A percentile compares a stretch with the other conserved stretches of the same genome.
phyloP scores from a whole-genome alignment of 2,113 vertebrate species.

The Ptilorrhoa leucosticta region DNA sequence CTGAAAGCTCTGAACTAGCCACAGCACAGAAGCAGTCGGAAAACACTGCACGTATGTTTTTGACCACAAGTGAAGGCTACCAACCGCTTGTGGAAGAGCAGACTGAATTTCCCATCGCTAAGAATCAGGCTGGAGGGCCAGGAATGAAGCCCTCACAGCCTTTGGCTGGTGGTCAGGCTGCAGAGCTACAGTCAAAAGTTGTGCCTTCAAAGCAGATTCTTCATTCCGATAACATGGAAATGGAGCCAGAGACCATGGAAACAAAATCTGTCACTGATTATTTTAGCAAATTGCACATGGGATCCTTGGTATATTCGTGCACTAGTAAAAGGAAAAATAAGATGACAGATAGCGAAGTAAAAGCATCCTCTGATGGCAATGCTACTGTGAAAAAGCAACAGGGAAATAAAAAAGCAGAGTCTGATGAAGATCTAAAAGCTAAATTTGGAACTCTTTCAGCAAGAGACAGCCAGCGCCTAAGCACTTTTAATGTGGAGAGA shows the following conservation, averaged over 20 bases:
- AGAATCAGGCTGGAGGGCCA: slow-evolving; percentile 64
- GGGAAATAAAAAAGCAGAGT: slow-evolving; percentile 70
- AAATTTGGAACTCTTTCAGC: slow-evolving; percentile 85
- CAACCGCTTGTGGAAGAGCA: slow-evolving; percentile 85
- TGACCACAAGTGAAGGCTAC: slow-evolving; percentile 84
- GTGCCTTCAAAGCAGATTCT: slow-evolving; percentile 90
- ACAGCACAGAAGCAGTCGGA: slow-evolving; percentile 91
- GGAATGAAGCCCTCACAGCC: slow-evolving; percentile 73
- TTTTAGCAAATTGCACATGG: slow-evolving; percentile 93
- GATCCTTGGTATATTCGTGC: slow-evolving; percentile 83
- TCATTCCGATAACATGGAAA: slow-evolving; percentile 91
- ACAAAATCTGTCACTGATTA: slow-evolving; percentile 96
- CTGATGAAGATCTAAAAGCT: slow-evolving; percentile 78
- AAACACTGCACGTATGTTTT: slow-evolving; percentile 85
- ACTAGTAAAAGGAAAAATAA: slow-evolving; percentile 87
- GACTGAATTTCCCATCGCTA: slow-evolving; percentile 77
- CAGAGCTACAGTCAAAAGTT: slow-evolving; percentile 82
- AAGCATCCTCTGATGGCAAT: slow-evolving; percentile 68
- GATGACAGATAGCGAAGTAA: slow-evolving; percentile 74
- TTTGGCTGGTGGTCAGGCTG: slow-evolving; percentile 67
- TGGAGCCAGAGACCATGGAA: slow-evolving; percentile 98
- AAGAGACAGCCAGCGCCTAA: slow-evolving; percentile 84
- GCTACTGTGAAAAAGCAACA: slow-evolving; percentile 78
- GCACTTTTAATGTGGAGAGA: slow-evolving; percentile 89
- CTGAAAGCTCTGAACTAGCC: slow-evolving; percentile 94